These are phyloP conservation scores for Macquaria australasica DNA, from an alignment of 2,113 vertebrate genomes.

Conservation along the genomic window DNA sequence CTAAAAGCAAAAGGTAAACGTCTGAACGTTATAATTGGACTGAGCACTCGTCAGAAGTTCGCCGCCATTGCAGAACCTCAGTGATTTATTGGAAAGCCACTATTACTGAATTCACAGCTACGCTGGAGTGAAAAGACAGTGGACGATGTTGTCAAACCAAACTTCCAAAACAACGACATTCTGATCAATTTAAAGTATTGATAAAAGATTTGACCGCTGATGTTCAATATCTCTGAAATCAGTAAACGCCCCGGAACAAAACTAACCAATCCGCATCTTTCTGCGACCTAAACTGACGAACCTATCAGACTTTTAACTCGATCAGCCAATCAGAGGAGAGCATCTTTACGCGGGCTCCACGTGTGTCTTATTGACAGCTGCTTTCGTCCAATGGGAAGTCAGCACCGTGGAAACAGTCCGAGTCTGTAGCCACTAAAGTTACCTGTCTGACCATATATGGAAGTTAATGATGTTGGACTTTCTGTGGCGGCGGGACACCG, in stretches of 20 bases:
- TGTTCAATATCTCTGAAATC: background rate
- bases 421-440: background rate
- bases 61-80: no score
- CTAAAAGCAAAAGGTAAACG: no score
- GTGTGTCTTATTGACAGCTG: background rate
- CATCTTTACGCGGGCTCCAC: fast-evolving
- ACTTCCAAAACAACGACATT: background rate
- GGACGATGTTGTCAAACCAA: no score
- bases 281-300: fast-evolving
- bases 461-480: background rate
- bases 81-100: no score
- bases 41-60: no score
- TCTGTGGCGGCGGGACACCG: fast-evolving
- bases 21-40: no score
- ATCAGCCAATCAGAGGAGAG: constrained; percentile 25
- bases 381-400: constrained; percentile 15
- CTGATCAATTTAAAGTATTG: background rate
- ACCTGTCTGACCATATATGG: constrained; percentile 9
- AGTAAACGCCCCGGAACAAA: background rate
- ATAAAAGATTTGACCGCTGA: background rate
- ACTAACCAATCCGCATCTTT: background rate
- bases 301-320: fast-evolving
- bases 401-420: background rate
- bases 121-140: no score
- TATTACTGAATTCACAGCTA: no score